Evolutionary conservation across 2,888 invertebrate genomes (phyloP).

Genomic region (Pseudococcus viburni): DNA sequence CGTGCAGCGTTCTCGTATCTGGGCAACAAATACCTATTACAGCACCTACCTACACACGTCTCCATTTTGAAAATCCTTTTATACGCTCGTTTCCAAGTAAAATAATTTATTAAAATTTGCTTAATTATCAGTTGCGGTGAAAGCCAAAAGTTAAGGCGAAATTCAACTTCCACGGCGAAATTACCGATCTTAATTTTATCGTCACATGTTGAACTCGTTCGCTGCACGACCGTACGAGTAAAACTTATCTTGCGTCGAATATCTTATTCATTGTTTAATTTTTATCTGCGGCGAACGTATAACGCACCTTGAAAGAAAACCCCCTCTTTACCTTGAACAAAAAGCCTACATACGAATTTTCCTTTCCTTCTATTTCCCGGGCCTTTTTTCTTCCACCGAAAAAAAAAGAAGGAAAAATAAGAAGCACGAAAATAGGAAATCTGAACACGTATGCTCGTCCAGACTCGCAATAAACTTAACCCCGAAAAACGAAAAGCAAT

Average conservation of each 20-base stretch:
- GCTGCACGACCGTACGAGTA: not conserved
- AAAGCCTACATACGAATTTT: slow-evolving; percentile 28
- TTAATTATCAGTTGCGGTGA: not conserved
- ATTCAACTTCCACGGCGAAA: not conserved
- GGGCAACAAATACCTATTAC: not conserved
- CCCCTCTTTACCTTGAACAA: slow-evolving; percentile 32
- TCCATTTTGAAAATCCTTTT: not conserved
- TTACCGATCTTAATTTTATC: slow-evolving; percentile 9
- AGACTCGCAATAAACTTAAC: slow-evolving; percentile 49
- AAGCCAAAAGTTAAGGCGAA: not conserved
- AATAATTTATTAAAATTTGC: slow-evolving; percentile 22
- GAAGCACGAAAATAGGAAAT: slow-evolving; percentile 44
- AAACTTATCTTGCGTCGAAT: not conserved
- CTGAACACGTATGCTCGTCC: slow-evolving; percentile 49
- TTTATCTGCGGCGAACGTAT: not conserved
- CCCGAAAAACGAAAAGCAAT: slow-evolving; percentile 44
- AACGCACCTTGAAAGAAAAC: slow-evolving; percentile 1
- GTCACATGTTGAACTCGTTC: not conserved
- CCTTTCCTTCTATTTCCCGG: slow-evolving; percentile 8
- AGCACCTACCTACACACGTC: not conserved
- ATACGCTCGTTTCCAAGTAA: not conserved
- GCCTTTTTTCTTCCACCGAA: not conserved
- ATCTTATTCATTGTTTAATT: slow-evolving; percentile 44
- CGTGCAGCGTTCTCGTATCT: not conserved
- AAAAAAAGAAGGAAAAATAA: slow-evolving; percentile 9